Base-by-base conservation (phyloP, 2,888 invertebrate species). In the Amaurobius ferox region DNA sequence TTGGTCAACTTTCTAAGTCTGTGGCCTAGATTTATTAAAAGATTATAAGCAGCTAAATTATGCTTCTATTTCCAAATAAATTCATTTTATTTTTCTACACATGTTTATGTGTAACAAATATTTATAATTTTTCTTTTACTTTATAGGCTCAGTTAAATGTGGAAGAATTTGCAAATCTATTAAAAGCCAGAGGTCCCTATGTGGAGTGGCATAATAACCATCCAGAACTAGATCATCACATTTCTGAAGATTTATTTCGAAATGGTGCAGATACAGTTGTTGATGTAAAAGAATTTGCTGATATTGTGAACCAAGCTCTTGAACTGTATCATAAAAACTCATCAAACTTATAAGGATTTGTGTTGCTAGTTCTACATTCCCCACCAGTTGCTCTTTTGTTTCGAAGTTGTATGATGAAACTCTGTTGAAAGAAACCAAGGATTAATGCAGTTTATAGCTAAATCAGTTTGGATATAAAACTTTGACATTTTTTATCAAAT, bases 101-200 rank as follows among this genome's bases (percentile, higher is more conserved):
- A 16, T 11, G 6, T 61, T 61, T 29, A 62, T 62, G 61, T 62
- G 9, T 62, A 13, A 28, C 11, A 1, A 7, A 1, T 28, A 23
- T 32, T 32, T 66, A 66, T 66, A 66, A 16, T 5, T 66, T 32
- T 32, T 28, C 19, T 70, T 32, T 39, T 77, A 67, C 19, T 72
- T 74, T 83, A 19, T 39, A 87, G 87, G 87, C 87, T 73, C 87
- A 87, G 35, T 44, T 87, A 28, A 87, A 87, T 83, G 79, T 83
- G 29, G 74, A 78, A 30, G 87, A 87, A 48, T 87, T 83, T 79
- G 87, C 78, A 3, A 79, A 73, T 48, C 62, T 87, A 11, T 32
- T 87, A 13, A 81, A 74, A 74, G 62, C 78, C 13, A 55, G 87
- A 40, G 87, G 87, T 7, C 83, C 87, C 2, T 87, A 87, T 29